Percentiles rank a stretch among this genome's conserved stretches.
Conservation (phyloP, 92 coral and sea anemone genomes). For the Muricea muricata region DNA sequence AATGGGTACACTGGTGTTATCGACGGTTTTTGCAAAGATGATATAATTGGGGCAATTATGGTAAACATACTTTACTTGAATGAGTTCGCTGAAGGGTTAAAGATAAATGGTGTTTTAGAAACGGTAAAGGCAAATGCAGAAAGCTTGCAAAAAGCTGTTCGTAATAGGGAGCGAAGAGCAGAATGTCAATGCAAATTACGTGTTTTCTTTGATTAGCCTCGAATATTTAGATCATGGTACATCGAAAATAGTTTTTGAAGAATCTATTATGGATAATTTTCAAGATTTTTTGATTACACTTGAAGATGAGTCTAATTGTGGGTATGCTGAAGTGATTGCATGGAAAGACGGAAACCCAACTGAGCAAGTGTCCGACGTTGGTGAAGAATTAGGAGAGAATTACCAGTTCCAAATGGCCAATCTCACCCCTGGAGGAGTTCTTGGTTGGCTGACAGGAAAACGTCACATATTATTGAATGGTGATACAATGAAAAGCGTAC, state of each 20-base stretch:
- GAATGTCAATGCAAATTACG: slow-evolving; percentile 75
- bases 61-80: slow-evolving; percentile 71
- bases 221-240: slow-evolving; percentile 61
- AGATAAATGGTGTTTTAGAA: slow-evolving; percentile 54
- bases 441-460: slow-evolving; percentile 82
- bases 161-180: slow-evolving; percentile 22
- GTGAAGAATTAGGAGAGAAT: slow-evolving; percentile 5
- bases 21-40: slow-evolving; percentile 61
- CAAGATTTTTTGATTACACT: slow-evolving; percentile 70
- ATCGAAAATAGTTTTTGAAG: slow-evolving; percentile 46
- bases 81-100: slow-evolving; percentile 65
- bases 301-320: slow-evolving; percentile 62
- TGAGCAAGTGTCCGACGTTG: slow-evolving; percentile 32
- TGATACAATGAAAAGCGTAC: slow-evolving; percentile 37
- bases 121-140: slow-evolving; percentile 47
- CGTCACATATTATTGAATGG: slow-evolving; percentile 74
- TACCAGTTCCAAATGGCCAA: slow-evolving; percentile 42
- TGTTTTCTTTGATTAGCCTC: slow-evolving; percentile 64
- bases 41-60: slow-evolving; percentile 66
- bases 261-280: slow-evolving; percentile 59
- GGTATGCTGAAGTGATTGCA: slow-evolving; percentile 52
- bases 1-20: slow-evolving; percentile 69
- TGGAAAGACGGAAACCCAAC: slow-evolving; percentile 40
- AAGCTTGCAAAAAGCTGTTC: slow-evolving; percentile 53
- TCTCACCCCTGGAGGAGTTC: slow-evolving; percentile 71